A percentile compares a stretch with the other conserved stretches of the same genome.
Conservation (phyloP, 2,888 invertebrate species). For the Cartodere bifasciata region DNA sequence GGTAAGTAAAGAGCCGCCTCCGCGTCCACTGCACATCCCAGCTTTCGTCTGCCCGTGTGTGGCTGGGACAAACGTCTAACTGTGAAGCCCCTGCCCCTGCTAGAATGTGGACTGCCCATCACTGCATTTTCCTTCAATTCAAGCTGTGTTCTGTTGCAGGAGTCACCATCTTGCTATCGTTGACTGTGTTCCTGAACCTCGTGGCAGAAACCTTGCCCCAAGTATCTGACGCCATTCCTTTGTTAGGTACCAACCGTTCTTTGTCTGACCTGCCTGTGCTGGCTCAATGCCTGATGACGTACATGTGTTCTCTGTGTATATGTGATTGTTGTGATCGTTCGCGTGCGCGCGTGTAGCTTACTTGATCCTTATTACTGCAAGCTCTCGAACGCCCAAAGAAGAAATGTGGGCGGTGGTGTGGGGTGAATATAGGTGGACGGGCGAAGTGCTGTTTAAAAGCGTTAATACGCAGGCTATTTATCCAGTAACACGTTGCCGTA, state of each 20-base stretch:
- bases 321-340: slow-evolving; percentile 34
- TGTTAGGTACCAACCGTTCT: slow-evolving; percentile 76
- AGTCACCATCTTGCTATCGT: slow-evolving; percentile 97
- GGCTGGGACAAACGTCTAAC: too few relatives aligned
- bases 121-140: too few relatives aligned
- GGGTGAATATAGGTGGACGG: slow-evolving; percentile 22
- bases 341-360: slow-evolving; percentile 23
- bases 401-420: slow-evolving; percentile 34
- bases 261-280: slow-evolving; percentile 40
- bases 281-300: slow-evolving; percentile 35
- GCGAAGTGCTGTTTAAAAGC: slow-evolving; percentile 24
- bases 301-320: slow-evolving; percentile 35
- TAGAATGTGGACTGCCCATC: too few relatives aligned
- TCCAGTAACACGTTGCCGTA: slow-evolving; percentile 21
- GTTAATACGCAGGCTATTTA: slow-evolving; percentile 1
- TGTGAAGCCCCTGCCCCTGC: too few relatives aligned
- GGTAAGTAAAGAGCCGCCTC: slow-evolving; percentile 5
- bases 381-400: slow-evolving; percentile 32
- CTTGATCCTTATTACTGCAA: slow-evolving; percentile 15
- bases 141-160: slow-evolving; percentile 73
- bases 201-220: slow-evolving; percentile 99
- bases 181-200: slow-evolving; percentile 99
- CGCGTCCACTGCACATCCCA: too few relatives aligned
- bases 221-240: slow-evolving; percentile 99
- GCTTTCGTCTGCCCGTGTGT: too few relatives aligned